Evolutionary conservation across 2,113 vertebrate genomes (phyloP).

Genomic region (Brevimyrus niger): DNA sequence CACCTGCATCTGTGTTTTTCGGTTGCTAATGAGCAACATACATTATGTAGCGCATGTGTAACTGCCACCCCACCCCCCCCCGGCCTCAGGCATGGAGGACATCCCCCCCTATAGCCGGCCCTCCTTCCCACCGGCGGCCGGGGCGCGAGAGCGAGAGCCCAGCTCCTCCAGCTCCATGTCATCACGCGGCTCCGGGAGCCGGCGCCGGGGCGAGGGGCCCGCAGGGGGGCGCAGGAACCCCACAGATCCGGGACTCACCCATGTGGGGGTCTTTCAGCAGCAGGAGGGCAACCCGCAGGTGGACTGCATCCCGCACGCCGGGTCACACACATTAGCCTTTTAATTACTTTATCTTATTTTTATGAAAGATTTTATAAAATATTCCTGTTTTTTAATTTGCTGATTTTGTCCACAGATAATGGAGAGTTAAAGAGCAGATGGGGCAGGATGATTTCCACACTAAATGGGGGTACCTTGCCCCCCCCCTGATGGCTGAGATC

Average conservation of each 20-base stretch:
- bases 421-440: constrained; percentile 71
- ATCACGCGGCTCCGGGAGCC: constrained; percentile 73
- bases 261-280: constrained; percentile 64
- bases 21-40: neutral
- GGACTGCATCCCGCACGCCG: neutral
- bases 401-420: constrained; percentile 66
- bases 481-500: neutral
- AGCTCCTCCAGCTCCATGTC: constrained; percentile 79
- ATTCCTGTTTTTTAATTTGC: neutral
- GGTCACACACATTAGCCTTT: neutral
- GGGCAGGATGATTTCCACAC: neutral
- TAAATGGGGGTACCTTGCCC: neutral
- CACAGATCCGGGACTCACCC: constrained; percentile 61
- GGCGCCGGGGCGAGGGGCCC: constrained; percentile 65
- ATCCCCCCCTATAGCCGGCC: constrained; percentile 82
- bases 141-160: constrained; percentile 62
- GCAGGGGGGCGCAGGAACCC: constrained; percentile 65
- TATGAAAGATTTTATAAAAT: neutral
- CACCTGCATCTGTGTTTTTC: neutral
- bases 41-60: neutral
- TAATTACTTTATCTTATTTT: neutral
- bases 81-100: constrained; percentile 65
- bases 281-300: constrained; percentile 80
- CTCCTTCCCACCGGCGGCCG: constrained; percentile 78
- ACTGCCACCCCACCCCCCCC: neutral